Conservation (phyloP, 2,797 vertebrate genomes). For the Tangara arthus region DNA sequence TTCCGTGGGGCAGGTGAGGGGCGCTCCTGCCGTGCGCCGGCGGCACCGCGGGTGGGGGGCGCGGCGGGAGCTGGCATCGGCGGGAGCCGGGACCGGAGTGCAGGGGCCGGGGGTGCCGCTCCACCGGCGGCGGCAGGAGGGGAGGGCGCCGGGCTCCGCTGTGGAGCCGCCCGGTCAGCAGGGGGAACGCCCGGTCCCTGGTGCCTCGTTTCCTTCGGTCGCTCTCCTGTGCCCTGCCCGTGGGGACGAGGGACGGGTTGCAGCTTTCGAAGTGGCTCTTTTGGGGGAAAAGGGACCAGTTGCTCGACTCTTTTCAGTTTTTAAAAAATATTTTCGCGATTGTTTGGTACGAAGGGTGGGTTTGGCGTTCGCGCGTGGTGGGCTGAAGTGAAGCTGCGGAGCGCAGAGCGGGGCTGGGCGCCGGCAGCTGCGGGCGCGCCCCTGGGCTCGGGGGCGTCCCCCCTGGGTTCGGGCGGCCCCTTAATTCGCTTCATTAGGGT, state of each 20-base stretch:
- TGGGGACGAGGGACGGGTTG: neutral
- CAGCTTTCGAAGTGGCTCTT: neutral
- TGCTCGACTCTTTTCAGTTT: rapidly evolving
- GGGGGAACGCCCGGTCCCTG: no score
- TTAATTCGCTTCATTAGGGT: no score
- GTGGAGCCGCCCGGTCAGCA: no score
- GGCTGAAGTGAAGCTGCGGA: rapidly evolving
- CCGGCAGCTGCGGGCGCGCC: rapidly evolving
- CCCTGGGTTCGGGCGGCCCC: no score
- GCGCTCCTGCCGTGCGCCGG: neutral
- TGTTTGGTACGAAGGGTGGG: rapidly evolving
- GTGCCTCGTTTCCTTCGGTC: neutral
- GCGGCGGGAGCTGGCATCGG: neutral
- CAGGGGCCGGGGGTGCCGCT: neutral
- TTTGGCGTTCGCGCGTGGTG: rapidly evolving
- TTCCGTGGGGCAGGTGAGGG: neutral
- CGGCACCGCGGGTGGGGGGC: neutral
- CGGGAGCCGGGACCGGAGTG: neutral
- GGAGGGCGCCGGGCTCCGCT: neutral
- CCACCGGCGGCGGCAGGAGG: neutral
- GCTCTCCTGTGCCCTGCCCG: neutral
- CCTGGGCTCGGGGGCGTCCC: rapidly evolving
- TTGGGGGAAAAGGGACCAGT: rapidly evolving
- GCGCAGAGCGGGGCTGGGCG: neutral
- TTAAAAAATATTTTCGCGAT: rapidly evolving